Evolutionary conservation across 2,888 invertebrate genomes (phyloP).

Genomic region (Drosophila borborema): DNA sequence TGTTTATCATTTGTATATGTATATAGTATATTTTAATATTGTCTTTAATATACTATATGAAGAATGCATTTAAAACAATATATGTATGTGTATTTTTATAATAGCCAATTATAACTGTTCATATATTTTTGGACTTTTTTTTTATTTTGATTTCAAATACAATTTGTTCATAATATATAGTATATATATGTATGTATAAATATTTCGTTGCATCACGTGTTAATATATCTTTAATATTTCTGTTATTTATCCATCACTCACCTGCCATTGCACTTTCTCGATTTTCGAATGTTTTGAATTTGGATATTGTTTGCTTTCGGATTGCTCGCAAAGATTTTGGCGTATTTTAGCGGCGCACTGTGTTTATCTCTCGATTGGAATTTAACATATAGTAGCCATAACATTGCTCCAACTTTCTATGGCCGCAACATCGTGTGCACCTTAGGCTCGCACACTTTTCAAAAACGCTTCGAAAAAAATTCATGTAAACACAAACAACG

Average conservation of each 20-base stretch:
- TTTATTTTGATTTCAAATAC: too few species aligned
- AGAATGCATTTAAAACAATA: too few species aligned
- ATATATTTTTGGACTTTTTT: too few species aligned
- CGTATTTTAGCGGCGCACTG: slow-evolving; percentile 22
- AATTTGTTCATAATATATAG: too few species aligned
- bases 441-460: slow-evolving; percentile 5
- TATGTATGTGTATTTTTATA: too few species aligned
- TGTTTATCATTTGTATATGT: too few species aligned
- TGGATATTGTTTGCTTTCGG: slow-evolving; percentile 25
- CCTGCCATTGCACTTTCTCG: slow-evolving; percentile 17
- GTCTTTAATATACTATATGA: too few species aligned
- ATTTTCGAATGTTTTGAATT: slow-evolving; percentile 18
- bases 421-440: slow-evolving; percentile 2
- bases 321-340: slow-evolving; percentile 13
- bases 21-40: too few species aligned
- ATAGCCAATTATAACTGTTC: too few species aligned
- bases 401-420: slow-evolving; percentile 36
- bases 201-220: too few species aligned
- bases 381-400: slow-evolving; percentile 59
- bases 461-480: neutral
- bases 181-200: too few species aligned
- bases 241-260: slow-evolving; percentile 13
- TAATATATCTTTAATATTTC: neutral
- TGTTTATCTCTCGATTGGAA: slow-evolving; percentile 46
- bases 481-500: neutral